These are phyloP conservation scores for Drosophila paramelanica DNA, from an alignment of 2,888 invertebrate genomes.

Conservation along the genomic window DNA sequence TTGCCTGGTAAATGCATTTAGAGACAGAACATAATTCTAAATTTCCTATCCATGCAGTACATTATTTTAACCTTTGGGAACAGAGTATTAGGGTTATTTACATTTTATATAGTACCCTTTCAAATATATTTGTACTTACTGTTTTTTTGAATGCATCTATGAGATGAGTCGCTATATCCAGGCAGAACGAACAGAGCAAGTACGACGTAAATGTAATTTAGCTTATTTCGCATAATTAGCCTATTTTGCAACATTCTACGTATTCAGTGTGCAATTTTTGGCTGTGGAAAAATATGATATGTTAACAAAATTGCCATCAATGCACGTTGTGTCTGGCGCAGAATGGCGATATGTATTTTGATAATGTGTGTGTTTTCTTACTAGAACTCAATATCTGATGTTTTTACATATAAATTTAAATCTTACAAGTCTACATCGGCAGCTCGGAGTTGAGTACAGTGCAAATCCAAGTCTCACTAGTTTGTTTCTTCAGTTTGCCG, in stretches of 20 bases:
- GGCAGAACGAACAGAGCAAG: constrained; percentile 13
- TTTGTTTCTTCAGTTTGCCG: neutral
- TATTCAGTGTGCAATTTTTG: neutral
- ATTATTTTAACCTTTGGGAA: no score
- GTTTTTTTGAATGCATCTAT: constrained; percentile 28
- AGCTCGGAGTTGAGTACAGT: no score
- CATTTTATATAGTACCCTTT: neutral
- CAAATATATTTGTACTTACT: constrained; percentile 12
- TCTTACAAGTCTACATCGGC: no score
- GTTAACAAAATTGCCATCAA: neutral
- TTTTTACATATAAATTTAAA: no score
- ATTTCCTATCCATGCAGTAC: no score
- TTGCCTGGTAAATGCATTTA: no score
- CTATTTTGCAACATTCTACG: neutral
- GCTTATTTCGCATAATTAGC: constrained; percentile 20
- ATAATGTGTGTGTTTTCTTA: no score
- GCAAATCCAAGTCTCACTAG: no score
- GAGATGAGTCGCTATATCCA: constrained; percentile 1
- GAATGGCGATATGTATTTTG: no score
- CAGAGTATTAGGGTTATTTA: no score
- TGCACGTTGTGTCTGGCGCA: neutral
- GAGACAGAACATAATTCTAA: no score
- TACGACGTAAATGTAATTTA: neutral
- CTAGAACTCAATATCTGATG: no score
- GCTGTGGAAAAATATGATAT: constrained; percentile 3